Base-by-base conservation (phyloP, 2,888 invertebrate species). In the Nemurella pictetii region DNA sequence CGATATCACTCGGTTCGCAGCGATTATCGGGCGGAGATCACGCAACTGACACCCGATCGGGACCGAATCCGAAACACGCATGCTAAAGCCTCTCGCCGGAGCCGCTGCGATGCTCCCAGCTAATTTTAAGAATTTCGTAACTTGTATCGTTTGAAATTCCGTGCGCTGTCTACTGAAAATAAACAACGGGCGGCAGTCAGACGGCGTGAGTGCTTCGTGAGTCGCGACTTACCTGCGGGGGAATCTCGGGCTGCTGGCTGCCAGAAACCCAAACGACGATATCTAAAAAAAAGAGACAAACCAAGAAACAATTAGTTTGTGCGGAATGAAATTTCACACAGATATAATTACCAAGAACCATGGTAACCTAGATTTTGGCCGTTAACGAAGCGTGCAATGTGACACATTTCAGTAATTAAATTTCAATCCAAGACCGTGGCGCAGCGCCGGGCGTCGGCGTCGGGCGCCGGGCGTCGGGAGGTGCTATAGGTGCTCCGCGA, bases 401-500 rank as follows among this genome's bases (percentile, higher is more conserved):
- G 82, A 29, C 82, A 82, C 29, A 82, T 55, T 55, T 55, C 20
- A 82, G 55, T 82, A 82, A 82, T 82, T 82, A 82, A 82, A 82
- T 82, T 82, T 82, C 55, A 82, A 82, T 82, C 82, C 72, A 55
- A 82, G 55, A 82, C 26, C 72, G 12, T 20, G 72, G 20, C 9
- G 7, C 29, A 30, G 78, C 15, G n/a, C n/a, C n/a, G n/a, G n/a
- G n/a, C n/a, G n/a, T n/a, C n/a, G n/a, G n/a, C n/a, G n/a, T n/a
- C n/a, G n/a, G n/a, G n/a, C n/a, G n/a, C n/a, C n/a, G n/a, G n/a
- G n/a, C n/a, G n/a, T n/a, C n/a, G n/a, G n/a, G 12, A 29, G 78
- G 30, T 7, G 26, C 20, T 30, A 1, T 29, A 30, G 0, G 30
- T 78, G 4, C 29, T 25, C 5, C 3, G 5, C 12, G n/a, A n/a